A percentile compares a stretch with the other conserved stretches of the same genome.
Conservation (phyloP, 2,113 vertebrate species). For the Chloropsis cyanopogon region DNA sequence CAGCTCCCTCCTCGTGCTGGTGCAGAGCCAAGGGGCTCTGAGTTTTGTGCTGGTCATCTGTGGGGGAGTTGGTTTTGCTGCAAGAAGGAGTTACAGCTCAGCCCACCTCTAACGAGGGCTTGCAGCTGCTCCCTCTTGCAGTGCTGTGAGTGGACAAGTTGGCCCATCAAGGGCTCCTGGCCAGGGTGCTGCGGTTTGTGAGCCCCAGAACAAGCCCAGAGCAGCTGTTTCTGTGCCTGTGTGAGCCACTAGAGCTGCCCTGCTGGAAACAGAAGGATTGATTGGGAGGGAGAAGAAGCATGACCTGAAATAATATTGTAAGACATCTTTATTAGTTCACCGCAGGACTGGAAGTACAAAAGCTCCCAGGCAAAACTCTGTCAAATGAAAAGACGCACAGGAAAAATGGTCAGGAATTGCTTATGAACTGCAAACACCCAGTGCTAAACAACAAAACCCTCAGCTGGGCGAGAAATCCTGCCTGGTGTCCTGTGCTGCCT, state of each 20-base stretch:
- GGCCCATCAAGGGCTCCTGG: neutral
- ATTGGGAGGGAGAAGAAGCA: neutral
- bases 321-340: conserved; percentile 36
- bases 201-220: fast-evolving
- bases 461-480: neutral
- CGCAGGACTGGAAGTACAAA: neutral
- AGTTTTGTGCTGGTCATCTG: neutral
- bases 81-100: neutral
- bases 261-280: neutral
- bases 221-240: neutral
- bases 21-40: neutral
- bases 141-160: neutral
- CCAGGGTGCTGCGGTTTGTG: neutral
- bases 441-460: neutral
- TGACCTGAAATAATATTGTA: neutral
- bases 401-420: neutral
- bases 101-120: fast-evolving
- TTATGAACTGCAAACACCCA: neutral
- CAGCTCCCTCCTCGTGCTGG: neutral
- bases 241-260: neutral
- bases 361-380: neutral
- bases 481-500: neutral
- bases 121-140: neutral
- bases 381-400: neutral
- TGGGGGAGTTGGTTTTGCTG: neutral